Evolutionary conservation across 2,797 vertebrate genomes (phyloP).

Genomic region (Tolypeutes matacus): DNA sequence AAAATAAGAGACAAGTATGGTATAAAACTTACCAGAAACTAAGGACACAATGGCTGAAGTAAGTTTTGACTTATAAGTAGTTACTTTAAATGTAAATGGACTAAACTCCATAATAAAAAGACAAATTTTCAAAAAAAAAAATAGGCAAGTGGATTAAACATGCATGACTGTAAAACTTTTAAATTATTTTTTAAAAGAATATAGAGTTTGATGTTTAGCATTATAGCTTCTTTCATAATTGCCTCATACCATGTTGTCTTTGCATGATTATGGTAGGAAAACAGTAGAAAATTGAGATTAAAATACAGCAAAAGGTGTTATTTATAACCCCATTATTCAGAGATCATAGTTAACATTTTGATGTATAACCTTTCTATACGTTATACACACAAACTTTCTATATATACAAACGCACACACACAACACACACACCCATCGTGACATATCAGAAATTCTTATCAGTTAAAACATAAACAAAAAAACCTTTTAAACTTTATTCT

Average conservation of each 20-base stretch:
- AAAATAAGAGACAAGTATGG: no score
- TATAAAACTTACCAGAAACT: no score
- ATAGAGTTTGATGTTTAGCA: background rate
- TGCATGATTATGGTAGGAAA: background rate
- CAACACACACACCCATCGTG: no score
- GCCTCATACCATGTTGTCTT: background rate
- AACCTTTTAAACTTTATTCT: background rate
- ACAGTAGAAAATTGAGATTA: background rate
- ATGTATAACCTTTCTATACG: background rate
- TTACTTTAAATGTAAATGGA: no score
- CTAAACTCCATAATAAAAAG: no score
- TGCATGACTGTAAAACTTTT: background rate
- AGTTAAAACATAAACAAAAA: background rate
- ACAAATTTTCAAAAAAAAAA: no score
- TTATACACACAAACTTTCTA: background rate
- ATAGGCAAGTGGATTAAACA: background rate
- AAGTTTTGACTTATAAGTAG: no score
- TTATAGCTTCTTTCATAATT: background rate
- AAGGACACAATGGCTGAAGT: no score
- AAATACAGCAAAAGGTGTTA: background rate
- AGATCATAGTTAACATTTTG: background rate
- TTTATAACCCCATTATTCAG: background rate
- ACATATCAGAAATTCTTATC: no score
- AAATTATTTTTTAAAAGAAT: constrained; percentile 9
- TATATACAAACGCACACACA: no score